These are phyloP conservation scores for Chironomus tentans DNA, from an alignment of 2,888 invertebrate species.

Conservation along the genomic window DNA sequence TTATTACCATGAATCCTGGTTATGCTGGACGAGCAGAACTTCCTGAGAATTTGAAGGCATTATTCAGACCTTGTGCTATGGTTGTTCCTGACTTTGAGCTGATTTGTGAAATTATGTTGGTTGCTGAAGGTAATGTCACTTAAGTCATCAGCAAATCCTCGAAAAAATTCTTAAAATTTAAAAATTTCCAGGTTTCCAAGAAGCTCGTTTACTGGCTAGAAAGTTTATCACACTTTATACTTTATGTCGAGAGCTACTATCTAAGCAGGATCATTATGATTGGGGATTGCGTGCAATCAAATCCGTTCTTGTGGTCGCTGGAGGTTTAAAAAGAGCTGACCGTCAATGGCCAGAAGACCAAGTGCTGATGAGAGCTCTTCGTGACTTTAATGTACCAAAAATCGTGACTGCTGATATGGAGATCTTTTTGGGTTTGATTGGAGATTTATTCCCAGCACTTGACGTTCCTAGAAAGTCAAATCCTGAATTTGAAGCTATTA, in stretches of 20 bases:
- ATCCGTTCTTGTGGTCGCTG: constrained; percentile 91
- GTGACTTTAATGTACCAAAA: constrained; percentile 95
- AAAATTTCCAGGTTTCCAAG: constrained; percentile 60
- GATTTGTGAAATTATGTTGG: constrained; percentile 97
- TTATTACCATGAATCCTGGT: constrained; percentile 77
- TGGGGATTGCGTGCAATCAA: constrained; percentile 96
- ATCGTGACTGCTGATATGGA: constrained; percentile 92
- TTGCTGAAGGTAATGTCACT: constrained; percentile 63
- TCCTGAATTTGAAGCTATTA: constrained; percentile 85
- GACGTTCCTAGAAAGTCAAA: constrained; percentile 93
- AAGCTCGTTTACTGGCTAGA: constrained; percentile 82
- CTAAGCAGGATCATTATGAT: constrained; percentile 96
- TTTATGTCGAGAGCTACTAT: constrained; percentile 84
- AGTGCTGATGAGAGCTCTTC: constrained; percentile 88
- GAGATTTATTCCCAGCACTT: constrained; percentile 88
- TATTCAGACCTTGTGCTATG: constrained; percentile 87
- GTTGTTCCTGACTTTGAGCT: constrained; percentile 95
- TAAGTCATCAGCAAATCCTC: no score
- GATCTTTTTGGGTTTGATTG: constrained; percentile 94
- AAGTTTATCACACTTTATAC: constrained; percentile 95
- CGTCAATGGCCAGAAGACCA: constrained; percentile 93
- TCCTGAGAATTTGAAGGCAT: constrained; percentile 43
- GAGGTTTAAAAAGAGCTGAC: constrained; percentile 88
- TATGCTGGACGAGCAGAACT: constrained; percentile 79
- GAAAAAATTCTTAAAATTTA: no score